phyloP scores from a whole-genome alignment of 2,113 vertebrate species.

The Alces alces region DNA sequence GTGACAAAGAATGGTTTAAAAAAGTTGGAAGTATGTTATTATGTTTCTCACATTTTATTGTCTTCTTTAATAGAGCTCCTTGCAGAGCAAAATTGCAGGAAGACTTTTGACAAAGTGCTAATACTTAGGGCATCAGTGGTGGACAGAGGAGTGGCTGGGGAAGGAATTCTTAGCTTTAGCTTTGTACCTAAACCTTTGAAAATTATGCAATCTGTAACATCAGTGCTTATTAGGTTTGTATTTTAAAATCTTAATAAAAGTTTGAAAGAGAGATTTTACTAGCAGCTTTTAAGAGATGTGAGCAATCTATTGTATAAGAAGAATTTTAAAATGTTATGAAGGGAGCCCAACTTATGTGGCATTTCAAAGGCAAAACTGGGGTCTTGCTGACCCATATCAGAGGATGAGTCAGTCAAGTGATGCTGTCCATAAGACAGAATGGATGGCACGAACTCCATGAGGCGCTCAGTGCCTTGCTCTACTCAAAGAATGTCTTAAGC shows the following conservation, averaged over 20 bases:
- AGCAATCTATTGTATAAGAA: neutral
- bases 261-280: neutral
- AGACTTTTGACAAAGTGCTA: neutral
- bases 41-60: neutral
- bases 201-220: neutral
- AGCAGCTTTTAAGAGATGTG: neutral
- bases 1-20: neutral
- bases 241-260: neutral
- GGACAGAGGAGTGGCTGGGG: rapidly evolving
- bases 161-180: neutral
- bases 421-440: too few species aligned
- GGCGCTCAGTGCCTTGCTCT: neutral
- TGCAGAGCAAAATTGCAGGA: neutral
- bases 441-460: rapidly evolving
- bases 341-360: neutral
- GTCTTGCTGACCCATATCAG: neutral
- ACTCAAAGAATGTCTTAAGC: neutral
- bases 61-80: neutral
- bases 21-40: neutral
- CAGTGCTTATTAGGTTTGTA: neutral
- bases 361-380: neutral
- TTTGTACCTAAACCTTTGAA: neutral
- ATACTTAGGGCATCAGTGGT: rapidly evolving
- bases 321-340: neutral
- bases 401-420: too few species aligned